phyloP scores from a whole-genome alignment of 2,113 vertebrate species.

The Petrocephalus zakoni region DNA sequence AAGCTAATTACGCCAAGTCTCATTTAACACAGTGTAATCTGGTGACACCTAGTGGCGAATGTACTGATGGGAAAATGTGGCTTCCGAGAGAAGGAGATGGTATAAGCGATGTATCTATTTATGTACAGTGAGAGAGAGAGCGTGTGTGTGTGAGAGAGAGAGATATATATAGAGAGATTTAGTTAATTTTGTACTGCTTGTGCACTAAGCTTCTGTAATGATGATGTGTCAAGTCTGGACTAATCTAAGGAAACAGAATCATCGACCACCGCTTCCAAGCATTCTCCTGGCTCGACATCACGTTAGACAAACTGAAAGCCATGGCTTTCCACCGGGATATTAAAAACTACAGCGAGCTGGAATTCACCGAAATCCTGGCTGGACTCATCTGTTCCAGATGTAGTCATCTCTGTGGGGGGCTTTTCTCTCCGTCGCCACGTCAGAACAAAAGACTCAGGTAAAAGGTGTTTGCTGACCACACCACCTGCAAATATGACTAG shows the following conservation, averaged over 20 bases:
- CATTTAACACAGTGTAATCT: not conserved
- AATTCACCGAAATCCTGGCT: not conserved
- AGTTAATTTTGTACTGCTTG: not conserved
- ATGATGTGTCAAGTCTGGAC: not conserved
- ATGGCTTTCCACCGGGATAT: not conserved
- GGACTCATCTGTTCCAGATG: not conserved
- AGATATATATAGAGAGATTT: no score
- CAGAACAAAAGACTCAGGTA: not conserved
- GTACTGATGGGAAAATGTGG: not conserved
- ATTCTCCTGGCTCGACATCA: not conserved
- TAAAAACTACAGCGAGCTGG: not conserved
- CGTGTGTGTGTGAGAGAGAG: no score
- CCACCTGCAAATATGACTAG: not conserved
- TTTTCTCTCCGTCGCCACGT: not conserved
- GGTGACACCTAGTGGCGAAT: not conserved
- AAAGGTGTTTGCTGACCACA: not conserved
- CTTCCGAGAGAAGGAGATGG: not conserved
- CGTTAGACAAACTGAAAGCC: not conserved
- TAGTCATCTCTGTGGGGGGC: not conserved
- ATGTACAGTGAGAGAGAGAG: no score
- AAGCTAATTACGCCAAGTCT: not conserved
- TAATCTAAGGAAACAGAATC: not conserved
- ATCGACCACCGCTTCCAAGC: not conserved
- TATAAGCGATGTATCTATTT: no score
- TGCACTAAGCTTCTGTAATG: not conserved